Conservation (phyloP, 2,113 vertebrate species). For the Otus sunia region DNA sequence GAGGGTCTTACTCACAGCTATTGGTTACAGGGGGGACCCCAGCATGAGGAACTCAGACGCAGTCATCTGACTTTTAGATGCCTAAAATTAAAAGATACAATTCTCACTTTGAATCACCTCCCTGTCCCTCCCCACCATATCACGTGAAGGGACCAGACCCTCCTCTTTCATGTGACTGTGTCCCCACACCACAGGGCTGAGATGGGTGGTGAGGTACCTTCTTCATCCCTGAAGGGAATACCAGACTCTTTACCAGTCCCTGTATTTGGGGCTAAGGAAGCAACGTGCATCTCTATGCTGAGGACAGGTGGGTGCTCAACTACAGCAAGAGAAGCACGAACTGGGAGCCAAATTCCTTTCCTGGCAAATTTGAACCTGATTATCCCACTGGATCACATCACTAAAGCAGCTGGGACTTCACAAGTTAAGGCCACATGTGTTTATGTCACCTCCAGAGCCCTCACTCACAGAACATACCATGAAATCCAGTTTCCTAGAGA, state of each 20-base stretch:
- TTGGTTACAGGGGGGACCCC: not conserved
- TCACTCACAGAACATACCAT: accelerated
- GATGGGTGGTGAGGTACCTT: not conserved
- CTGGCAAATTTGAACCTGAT: not conserved
- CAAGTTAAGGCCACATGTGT: not conserved
- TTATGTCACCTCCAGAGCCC: not conserved
- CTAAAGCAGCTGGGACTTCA: not conserved
- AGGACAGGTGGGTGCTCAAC: not conserved
- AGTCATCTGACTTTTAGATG: not conserved
- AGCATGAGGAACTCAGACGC: not conserved
- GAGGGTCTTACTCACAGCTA: not conserved
- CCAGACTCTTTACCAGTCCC: not conserved
- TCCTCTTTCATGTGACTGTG: not conserved
- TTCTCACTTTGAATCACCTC: too few species aligned
- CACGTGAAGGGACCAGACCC: not conserved
- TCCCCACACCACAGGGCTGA: not conserved
- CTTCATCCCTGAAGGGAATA: not conserved
- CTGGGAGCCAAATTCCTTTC: not conserved
- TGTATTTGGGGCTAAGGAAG: not conserved
- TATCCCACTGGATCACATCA: not conserved
- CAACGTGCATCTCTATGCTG: not conserved
- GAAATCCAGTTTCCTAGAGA: not conserved
- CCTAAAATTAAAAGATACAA: not conserved
- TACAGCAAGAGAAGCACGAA: not conserved
- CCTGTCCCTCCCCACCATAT: not conserved